Base-by-base conservation (phyloP, 2,888 invertebrate species). In the Heliconius hortense region DNA sequence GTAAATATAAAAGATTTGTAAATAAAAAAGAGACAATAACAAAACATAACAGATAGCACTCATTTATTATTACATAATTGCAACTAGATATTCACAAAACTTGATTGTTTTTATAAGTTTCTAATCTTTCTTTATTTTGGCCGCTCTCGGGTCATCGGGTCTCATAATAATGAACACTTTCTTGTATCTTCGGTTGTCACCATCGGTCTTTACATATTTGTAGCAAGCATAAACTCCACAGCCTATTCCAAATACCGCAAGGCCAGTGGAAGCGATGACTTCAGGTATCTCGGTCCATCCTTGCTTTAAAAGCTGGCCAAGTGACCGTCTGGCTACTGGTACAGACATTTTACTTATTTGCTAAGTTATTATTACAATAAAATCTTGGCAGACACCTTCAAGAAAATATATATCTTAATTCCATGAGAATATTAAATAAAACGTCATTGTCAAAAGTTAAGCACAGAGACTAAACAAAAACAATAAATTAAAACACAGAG, bases 201-300 rank as follows among this genome's bases (percentile, higher is more conserved):
- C 95, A 84, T 96, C 96, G 60, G 92, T 94, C 77, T 91, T 89
- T 31, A 90, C 84, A 81, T 96, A 95, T 59, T 92, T 94, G 77
- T 88, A 87, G 69, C 94, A 80, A 3, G 95, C 95, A 59, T 90
- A 69, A 28, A 85, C 84, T 26, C 92, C 93, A 77, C 96, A 80
- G 11, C 87, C 95, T 5, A 95, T 70, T 43, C 97, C 96, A 59
- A 94, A 83, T 0, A 96, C 0, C 0, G 94, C 96, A 80, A 96
- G 80, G 21, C 94, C 94, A 4, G 95, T 89, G 35, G 95, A 93
- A 43, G 94, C 96, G 63, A 97, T 87, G 69, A 97, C 89, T 88
- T 97, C 97, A 5, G 97, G 97, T 77, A 96, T 95, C 90, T 96
- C 96, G 84, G 95, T 90, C 96, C 96, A 94, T 67, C 92, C 93